A percentile compares a stretch with the other conserved stretches of the same genome.
phyloP scores from a whole-genome alignment of 2,888 invertebrate species.

The Tryphoninae sp. region DNA sequence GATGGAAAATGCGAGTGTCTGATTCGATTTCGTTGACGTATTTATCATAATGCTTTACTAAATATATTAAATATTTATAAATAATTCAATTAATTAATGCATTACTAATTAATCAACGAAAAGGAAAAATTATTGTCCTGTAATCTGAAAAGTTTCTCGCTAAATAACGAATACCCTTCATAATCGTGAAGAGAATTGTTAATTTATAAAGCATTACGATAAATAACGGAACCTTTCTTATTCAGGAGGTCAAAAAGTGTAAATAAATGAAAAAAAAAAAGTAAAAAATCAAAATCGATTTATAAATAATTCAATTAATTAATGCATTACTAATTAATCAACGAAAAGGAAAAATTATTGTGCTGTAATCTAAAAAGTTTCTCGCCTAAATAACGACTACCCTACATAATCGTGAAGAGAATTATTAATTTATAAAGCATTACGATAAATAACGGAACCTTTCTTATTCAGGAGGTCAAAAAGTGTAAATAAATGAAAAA shows the following conservation, averaged over 20 bases:
- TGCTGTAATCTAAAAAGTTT: too few relatives aligned
- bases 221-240: background rate
- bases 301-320: background rate
- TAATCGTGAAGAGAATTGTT: too few relatives aligned
- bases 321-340: background rate
- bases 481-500: background rate
- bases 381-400: too few relatives aligned
- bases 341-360: too few relatives aligned
- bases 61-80: background rate
- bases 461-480: background rate
- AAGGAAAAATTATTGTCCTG: too few relatives aligned
- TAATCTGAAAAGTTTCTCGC: too few relatives aligned
- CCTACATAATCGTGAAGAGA: too few relatives aligned
- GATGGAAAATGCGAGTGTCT: background rate
- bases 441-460: background rate
- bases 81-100: background rate
- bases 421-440: background rate
- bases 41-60: background rate
- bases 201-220: background rate
- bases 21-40: background rate
- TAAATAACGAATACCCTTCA: too few relatives aligned
- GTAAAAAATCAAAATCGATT: background rate
- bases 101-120: background rate
- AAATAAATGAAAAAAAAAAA: background rate
- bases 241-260: background rate